phyloP scores from a whole-genome alignment of 2,888 invertebrate species.

The Nomada flava region DNA sequence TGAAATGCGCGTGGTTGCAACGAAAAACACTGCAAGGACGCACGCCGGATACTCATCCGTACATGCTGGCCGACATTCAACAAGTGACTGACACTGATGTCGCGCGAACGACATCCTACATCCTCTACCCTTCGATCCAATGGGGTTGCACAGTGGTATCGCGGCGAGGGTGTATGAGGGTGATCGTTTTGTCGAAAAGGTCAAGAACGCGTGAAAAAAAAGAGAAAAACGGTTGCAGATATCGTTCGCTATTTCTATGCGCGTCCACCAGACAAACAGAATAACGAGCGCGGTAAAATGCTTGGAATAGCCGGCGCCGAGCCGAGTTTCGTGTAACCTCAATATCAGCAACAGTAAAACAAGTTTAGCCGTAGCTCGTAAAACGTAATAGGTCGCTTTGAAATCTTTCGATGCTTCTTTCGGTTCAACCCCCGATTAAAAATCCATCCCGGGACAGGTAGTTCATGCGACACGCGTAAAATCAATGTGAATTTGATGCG shows the following conservation, averaged over 20 bases:
- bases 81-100: slow-evolving; percentile 77
- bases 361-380: slow-evolving; percentile 23
- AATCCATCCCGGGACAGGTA: background rate
- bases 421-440: background rate
- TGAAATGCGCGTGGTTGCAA: slow-evolving; percentile 61
- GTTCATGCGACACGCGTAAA: background rate
- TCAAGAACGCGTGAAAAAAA: slow-evolving; percentile 57
- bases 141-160: slow-evolving; percentile 16
- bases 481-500: too few species aligned
- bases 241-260: slow-evolving; percentile 25
- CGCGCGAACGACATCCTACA: slow-evolving; percentile 68
- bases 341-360: slow-evolving; percentile 23
- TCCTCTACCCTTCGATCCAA: slow-evolving; percentile 53
- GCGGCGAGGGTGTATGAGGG: background rate
- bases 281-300: slow-evolving; percentile 38
- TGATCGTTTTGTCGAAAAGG: slow-evolving; percentile 57
- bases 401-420: background rate
- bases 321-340: slow-evolving; percentile 19
- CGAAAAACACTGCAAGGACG: slow-evolving; percentile 66
- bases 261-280: slow-evolving; percentile 16
- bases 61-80: slow-evolving; percentile 74
- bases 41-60: slow-evolving; percentile 68
- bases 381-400: slow-evolving; percentile 6
- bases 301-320: slow-evolving; percentile 15
- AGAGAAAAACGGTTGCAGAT: background rate